Percentiles rank a stretch among this genome's conserved stretches.
Conservation (phyloP, 2,888 invertebrate genomes). For the Erannis defoliaria region DNA sequence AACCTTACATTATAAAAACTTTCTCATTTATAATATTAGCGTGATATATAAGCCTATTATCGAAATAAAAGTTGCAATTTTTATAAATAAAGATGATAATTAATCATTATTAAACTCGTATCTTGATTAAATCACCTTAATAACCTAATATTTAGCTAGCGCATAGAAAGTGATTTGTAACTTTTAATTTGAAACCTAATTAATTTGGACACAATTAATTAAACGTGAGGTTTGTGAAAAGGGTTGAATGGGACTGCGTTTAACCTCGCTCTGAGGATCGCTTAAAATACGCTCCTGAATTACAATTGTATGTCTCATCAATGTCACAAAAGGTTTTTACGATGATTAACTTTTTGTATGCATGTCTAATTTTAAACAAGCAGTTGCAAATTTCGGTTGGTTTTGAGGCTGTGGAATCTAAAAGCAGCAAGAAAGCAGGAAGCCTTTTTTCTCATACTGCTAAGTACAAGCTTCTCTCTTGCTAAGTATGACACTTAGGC, state of each 20-base stretch:
- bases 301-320: constrained; percentile 17
- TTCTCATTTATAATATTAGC: too few relatives aligned
- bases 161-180: constrained; percentile 34
- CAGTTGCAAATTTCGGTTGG: not conserved
- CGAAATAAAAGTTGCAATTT: too few relatives aligned
- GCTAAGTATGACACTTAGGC: too few relatives aligned
- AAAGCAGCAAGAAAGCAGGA: too few relatives aligned
- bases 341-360: constrained; percentile 19
- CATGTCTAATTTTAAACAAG: not conserved
- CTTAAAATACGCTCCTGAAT: constrained; percentile 41
- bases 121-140: not conserved
- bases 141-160: not conserved
- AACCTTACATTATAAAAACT: too few relatives aligned
- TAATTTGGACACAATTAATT: constrained; percentile 48
- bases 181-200: constrained; percentile 44
- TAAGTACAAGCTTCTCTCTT: too few relatives aligned
- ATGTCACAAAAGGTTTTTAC: constrained; percentile 15
- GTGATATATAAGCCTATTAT: not conserved
- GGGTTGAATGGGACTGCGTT: constrained; percentile 39
- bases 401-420: too few relatives aligned
- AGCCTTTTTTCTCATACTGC: too few relatives aligned
- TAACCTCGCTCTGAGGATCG: constrained; percentile 32
- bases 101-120: not conserved
- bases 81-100: not conserved
- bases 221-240: constrained; percentile 44